Evolutionary conservation across 2,797 vertebrate species (phyloP).

Genomic region (Danio aesculapii): DNA sequence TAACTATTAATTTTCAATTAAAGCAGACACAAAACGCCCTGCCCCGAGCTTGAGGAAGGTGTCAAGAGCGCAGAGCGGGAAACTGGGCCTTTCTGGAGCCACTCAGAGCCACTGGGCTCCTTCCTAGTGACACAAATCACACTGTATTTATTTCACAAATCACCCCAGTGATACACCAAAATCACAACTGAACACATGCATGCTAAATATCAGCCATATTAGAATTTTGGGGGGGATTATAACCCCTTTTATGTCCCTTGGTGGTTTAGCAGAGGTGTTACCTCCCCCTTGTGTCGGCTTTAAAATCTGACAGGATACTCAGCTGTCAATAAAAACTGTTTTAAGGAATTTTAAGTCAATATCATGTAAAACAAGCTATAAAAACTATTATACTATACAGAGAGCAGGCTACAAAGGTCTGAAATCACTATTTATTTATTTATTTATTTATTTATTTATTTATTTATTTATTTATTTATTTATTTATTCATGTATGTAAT

Average conservation of each 20-base stretch:
- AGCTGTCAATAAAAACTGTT: neutral
- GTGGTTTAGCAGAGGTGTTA: conserved; percentile 9
- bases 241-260: neutral
- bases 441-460: neutral
- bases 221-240: neutral
- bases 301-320: neutral
- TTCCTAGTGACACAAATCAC: conserved; percentile 43
- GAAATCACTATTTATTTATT: neutral
- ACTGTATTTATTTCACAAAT: conserved; percentile 20
- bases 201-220: neutral
- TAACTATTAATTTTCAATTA: conserved; percentile 98
- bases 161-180: neutral
- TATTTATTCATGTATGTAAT: no score
- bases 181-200: neutral
- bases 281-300: conserved; percentile 36
- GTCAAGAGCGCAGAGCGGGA: conserved; percentile 84
- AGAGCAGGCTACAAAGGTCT: neutral
- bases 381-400: neutral
- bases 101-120: conserved; percentile 1
- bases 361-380: neutral
- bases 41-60: conserved; percentile 89
- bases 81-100: conserved; percentile 8
- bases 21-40: conserved; percentile 89
- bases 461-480: no score
- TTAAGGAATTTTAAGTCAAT: neutral